A percentile compares a stretch with the other conserved stretches of the same genome.
Evolutionary conservation across 1,140 invertebrate genomes (phyloP).

Genomic region (Hermatobates lingyangjiaoensis): DNA sequence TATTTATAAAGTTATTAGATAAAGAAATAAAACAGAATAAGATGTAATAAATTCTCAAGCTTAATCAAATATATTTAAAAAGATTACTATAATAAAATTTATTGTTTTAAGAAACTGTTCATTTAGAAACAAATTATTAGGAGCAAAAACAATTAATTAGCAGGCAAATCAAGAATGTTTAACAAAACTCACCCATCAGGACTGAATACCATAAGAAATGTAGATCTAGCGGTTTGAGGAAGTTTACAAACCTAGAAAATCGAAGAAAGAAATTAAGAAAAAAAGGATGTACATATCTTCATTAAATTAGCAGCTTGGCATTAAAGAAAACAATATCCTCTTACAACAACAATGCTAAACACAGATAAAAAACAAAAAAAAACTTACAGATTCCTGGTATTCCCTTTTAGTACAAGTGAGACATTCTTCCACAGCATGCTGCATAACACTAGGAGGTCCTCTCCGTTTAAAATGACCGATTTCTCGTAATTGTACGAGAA

Average conservation of each 20-base stretch:
- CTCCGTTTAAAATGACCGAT: slow-evolving; percentile 8
- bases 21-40: not conserved
- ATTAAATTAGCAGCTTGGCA: not conserved
- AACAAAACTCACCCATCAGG: slow-evolving; percentile 46
- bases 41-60: not conserved
- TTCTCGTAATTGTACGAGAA: slow-evolving; percentile 10
- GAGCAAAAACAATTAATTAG: slow-evolving; percentile 5
- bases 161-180: slow-evolving; percentile 5
- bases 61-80: not conserved
- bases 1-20: not conserved
- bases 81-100: not conserved
- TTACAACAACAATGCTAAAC: not conserved
- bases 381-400: slow-evolving; percentile 16
- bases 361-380: not conserved
- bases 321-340: not conserved
- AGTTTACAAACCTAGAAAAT: slow-evolving; percentile 44
- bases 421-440: slow-evolving; percentile 17
- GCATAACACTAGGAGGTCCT: slow-evolving; percentile 11
- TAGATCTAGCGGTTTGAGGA: slow-evolving; percentile 51
- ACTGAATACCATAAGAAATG: slow-evolving; percentile 72
- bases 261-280: slow-evolving; percentile 8
- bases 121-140: not conserved
- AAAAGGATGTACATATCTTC: not conserved
- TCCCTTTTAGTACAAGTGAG: slow-evolving; percentile 13
- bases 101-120: not conserved